Evolutionary conservation across 1,140 invertebrate species (phyloP), one percentile per base, ranked within the genome.

Genomic region (Uloborus diversus): DNA sequence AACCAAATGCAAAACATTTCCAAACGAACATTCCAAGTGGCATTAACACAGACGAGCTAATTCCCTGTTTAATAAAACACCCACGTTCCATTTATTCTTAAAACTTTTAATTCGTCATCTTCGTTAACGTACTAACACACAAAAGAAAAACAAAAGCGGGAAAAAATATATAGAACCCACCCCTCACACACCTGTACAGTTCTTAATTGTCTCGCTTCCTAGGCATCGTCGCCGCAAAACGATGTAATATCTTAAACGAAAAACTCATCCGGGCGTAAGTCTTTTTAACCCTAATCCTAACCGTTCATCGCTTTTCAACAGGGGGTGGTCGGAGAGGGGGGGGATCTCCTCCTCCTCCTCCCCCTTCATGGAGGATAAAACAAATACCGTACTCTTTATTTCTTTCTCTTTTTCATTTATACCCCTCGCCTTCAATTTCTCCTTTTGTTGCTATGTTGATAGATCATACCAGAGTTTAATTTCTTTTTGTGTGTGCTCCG

Each of bases 91-190:
- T 76, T 76, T 76, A 76, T 76, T 76, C 73, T 65, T 76, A 76
- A 76, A 76, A 76, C 73, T 76, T 76, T 76, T 76, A 76, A 76
- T 76, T 76, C 73, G 73, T 76, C 73, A 76, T 76, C 73, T 76
- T 76, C 73, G 73, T 76, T 76, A 76, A 76, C 42, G 61, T 42
- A 64, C 61, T 37, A 32, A 62, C n/a, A 28, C 37, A 27, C 25
- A 9, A 32, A 53, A 62, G 59, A 75, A 47, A 32, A 56, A 42
- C 23, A 32, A 7, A 13, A 27, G 57, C 32, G 2, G n/a, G n/a
- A 37, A 32, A 42, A 33, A 5, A 17, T 27, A 71, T 25, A 33
- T 4, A 13, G 30, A 47, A 65, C 13, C 30, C 73, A 25, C 3
- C 70, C 13, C 32, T 27, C 47, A 56, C 73, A 57, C 73, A 76